These are phyloP conservation scores for Nemoura dubitans DNA, from an alignment of 2,888 invertebrate species.

Conservation along the genomic window DNA sequence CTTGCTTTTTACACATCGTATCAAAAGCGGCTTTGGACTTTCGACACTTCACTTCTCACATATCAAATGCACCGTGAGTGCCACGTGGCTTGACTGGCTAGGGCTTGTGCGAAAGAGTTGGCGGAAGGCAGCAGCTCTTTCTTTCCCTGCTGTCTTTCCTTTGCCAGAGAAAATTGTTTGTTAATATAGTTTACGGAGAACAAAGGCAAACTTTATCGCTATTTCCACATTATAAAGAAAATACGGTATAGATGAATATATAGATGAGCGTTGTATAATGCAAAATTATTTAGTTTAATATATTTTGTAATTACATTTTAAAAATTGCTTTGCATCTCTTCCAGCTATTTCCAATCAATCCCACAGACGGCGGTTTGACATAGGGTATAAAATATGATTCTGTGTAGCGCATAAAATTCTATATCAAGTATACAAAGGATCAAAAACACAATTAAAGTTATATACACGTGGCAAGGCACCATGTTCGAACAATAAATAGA, in stretches of 20 bases:
- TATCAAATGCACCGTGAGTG: neutral
- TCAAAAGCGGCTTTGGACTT: constrained; percentile 2
- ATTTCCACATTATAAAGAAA: constrained; percentile 12
- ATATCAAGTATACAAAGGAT: neutral
- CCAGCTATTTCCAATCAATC: neutral
- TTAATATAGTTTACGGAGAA: neutral
- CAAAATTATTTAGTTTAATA: neutral
- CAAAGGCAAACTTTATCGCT: neutral
- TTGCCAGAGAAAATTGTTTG: neutral
- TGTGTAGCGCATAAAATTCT: neutral
- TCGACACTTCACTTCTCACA: neutral
- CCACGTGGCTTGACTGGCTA: neutral
- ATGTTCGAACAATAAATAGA: neutral
- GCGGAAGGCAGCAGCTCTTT: neutral
- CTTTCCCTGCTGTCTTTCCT: neutral
- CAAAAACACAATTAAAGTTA: neutral
- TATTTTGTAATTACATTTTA: too few species aligned
- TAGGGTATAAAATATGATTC: neutral
- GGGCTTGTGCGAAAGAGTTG: neutral
- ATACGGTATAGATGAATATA: neutral
- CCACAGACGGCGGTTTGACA: neutral
- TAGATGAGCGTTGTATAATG: neutral
- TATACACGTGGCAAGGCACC: neutral
- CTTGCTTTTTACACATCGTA: neutral
- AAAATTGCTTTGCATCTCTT: neutral